A percentile compares a stretch with the other conserved stretches of the same genome.
Evolutionary conservation across 2,113 vertebrate genomes (phyloP).

Genomic region (Piprites chloris): DNA sequence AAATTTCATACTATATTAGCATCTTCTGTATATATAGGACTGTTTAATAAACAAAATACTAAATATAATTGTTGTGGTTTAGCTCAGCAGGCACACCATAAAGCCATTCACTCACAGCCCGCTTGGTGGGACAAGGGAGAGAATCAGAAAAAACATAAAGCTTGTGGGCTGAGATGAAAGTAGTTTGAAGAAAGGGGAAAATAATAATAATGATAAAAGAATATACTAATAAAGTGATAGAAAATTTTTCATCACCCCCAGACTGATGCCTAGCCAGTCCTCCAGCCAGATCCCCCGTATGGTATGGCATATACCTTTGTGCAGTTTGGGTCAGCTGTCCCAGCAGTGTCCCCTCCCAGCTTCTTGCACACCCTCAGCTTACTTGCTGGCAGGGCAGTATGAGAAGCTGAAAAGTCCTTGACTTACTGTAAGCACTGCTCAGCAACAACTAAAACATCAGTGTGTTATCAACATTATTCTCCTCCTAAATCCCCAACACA

Average conservation of each 20-base stretch:
- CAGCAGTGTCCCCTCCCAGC: neutral
- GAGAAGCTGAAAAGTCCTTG: neutral
- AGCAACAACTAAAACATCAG: neutral
- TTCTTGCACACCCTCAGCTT: neutral
- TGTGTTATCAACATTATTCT: neutral
- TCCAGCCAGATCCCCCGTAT: accelerated
- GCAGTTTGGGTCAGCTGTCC: neutral
- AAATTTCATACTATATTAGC: neutral
- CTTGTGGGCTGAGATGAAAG: neutral
- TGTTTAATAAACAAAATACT: neutral
- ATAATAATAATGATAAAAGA: neutral
- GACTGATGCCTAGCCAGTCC: neutral
- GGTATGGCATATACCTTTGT: neutral
- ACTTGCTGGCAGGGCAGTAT: neutral
- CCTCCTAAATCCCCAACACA: neutral
- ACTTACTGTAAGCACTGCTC: neutral
- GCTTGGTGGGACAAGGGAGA: neutral
- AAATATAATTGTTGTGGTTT: neutral
- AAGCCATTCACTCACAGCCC: neutral
- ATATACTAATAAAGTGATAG: neutral
- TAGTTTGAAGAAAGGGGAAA: neutral
- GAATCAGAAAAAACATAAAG: neutral
- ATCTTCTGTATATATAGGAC: neutral
- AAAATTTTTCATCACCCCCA: neutral
- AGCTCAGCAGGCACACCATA: neutral